Evolutionary conservation across 2,113 vertebrate genomes (phyloP).

Genomic region (Promerops cafer): DNA sequence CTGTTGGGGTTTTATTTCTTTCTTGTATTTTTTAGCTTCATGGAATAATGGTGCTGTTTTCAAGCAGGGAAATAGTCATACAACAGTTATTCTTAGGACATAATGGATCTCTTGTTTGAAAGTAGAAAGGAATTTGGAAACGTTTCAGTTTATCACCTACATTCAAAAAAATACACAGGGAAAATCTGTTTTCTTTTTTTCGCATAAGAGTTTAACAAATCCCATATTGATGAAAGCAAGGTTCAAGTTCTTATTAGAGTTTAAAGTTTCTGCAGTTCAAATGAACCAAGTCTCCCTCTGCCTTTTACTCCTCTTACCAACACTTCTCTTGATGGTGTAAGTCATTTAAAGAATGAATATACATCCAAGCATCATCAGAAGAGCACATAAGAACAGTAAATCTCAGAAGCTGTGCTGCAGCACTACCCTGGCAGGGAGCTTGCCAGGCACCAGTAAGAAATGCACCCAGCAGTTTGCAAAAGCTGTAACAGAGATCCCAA

Average conservation of each 20-base stretch:
- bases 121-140: slow-evolving; percentile 31
- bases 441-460: neutral
- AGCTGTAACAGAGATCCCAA: neutral
- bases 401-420: neutral
- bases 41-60: neutral
- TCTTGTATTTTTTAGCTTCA: neutral
- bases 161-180: neutral
- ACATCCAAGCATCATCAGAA: neutral
- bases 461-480: neutral
- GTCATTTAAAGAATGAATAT: neutral
- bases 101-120: slow-evolving; percentile 21
- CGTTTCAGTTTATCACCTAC: slow-evolving; percentile 9
- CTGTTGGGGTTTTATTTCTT: neutral
- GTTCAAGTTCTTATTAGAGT: neutral
- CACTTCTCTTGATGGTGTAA: neutral
- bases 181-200: neutral
- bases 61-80: neutral
- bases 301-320: neutral
- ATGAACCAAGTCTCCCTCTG: neutral
- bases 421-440: neutral
- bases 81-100: neutral
- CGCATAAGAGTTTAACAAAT: neutral
- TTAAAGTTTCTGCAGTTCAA: neutral
- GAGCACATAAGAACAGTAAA: neutral
- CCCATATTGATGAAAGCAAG: neutral